A percentile compares a stretch with the other conserved stretches of the same genome.
Evolutionary conservation across 2,888 invertebrate genomes (phyloP).

Genomic region (Tiphia femorata): DNA sequence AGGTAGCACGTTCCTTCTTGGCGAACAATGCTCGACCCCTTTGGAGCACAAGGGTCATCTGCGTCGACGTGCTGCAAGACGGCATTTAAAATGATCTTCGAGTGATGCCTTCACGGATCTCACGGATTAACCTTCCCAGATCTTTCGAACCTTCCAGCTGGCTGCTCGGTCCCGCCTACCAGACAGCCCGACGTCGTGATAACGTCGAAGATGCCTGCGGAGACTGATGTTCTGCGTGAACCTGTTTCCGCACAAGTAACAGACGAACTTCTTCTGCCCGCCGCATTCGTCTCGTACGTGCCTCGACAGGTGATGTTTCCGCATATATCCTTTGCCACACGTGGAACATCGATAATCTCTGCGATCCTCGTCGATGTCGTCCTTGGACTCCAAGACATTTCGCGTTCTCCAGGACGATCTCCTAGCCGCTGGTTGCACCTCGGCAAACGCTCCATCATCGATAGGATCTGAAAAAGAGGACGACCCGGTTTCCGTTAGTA

Average conservation of each 20-base stretch:
- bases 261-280: slow-evolving; percentile 53
- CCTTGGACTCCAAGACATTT: background rate
- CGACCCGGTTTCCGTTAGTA: too few relatives aligned
- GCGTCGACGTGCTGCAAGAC: too few relatives aligned
- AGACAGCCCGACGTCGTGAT: too few relatives aligned
- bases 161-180: too few relatives aligned
- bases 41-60: too few relatives aligned
- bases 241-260: slow-evolving; percentile 51
- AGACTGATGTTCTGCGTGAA: slow-evolving; percentile 57
- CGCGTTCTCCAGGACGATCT: background rate
- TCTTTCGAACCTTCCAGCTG: too few relatives aligned
- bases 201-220: slow-evolving; percentile 51
- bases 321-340: slow-evolving; percentile 63
- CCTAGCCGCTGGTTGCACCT: background rate
- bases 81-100: too few relatives aligned
- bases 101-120: too few relatives aligned
- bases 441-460: too few relatives aligned
- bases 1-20: too few relatives aligned
- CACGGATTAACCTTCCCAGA: too few relatives aligned
- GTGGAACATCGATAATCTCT: slow-evolving; percentile 46
- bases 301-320: slow-evolving; percentile 58
- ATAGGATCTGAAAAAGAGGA: background rate
- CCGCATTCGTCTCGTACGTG: slow-evolving; percentile 69
- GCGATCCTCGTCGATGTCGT: slow-evolving; percentile 5
- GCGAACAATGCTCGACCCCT: too few relatives aligned